Conservation (phyloP, 2,797 vertebrate species). For the Dendrocincla tyrannina region DNA sequence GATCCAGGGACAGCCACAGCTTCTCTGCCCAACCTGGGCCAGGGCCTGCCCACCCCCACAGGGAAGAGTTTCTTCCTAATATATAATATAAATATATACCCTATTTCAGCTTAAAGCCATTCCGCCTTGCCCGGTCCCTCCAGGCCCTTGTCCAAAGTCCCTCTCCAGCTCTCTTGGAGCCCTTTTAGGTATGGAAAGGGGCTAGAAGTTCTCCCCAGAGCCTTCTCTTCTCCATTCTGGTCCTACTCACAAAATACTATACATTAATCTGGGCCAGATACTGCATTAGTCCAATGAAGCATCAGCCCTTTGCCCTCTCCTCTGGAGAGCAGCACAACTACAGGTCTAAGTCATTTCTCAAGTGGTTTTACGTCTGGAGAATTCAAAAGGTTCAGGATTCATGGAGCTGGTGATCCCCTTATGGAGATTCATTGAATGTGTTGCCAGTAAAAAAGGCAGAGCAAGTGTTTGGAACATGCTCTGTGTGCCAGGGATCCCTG, state of each 20-base stretch:
- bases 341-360: background rate
- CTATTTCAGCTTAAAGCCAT: background rate
- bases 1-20: background rate
- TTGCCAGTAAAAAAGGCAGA: background rate
- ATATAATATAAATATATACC: background rate
- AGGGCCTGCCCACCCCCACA: background rate
- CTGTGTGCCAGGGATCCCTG: background rate
- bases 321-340: background rate
- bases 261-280: background rate
- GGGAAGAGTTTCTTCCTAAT: background rate
- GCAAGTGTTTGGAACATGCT: background rate
- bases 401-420: fast-evolving
- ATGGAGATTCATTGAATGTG: fast-evolving
- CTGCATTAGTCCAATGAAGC: background rate
- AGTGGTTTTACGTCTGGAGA: background rate
- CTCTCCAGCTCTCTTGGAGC: background rate
- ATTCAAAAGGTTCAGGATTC: background rate
- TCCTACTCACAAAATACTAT: background rate
- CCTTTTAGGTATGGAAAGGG: background rate
- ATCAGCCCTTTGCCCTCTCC: background rate
- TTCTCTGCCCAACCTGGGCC: background rate
- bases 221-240: background rate
- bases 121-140: background rate
- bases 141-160: background rate
- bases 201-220: background rate